A percentile compares a stretch with the other conserved stretches of the same genome.
Evolutionary conservation across 2,888 invertebrate species (phyloP).

Genomic region (Sisyra nigra): DNA sequence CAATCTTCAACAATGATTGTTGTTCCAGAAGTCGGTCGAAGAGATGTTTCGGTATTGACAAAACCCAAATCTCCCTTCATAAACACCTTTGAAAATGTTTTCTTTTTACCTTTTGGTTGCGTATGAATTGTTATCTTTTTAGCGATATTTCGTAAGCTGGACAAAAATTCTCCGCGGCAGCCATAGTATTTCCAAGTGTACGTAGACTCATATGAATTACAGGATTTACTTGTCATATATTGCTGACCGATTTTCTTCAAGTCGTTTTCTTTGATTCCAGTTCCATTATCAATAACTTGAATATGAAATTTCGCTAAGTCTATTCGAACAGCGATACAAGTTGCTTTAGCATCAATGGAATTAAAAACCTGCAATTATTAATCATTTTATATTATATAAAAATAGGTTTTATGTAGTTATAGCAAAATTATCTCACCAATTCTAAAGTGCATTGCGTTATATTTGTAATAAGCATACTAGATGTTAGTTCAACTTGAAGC

Average conservation of each 20-base stretch:
- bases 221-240: constrained; percentile 48
- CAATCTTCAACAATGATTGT: constrained; percentile 53
- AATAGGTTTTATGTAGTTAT: background rate
- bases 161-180: constrained; percentile 49
- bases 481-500: constrained; percentile 35
- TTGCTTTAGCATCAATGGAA: constrained; percentile 51
- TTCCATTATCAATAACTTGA: constrained; percentile 65
- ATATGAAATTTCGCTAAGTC: constrained; percentile 40
- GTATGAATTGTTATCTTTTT: constrained; percentile 41
- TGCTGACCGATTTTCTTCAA: constrained; percentile 40
- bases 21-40: constrained; percentile 49
- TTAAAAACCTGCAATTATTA: constrained; percentile 39
- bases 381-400: background rate
- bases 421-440: constrained; percentile 29
- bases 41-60: constrained; percentile 19
- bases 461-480: constrained; percentile 37
- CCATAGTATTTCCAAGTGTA: constrained; percentile 39
- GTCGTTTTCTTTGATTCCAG: constrained; percentile 40
- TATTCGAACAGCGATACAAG: constrained; percentile 51
- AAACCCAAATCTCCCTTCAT: constrained; percentile 27
- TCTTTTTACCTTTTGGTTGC: constrained; percentile 24
- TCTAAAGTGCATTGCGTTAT: constrained; percentile 43
- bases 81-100: constrained; percentile 42
- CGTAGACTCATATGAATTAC: constrained; percentile 32
- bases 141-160: constrained; percentile 41